Percentiles rank a stretch among this genome's conserved stretches.
Evolutionary conservation across 2,888 invertebrate species (phyloP).

Genomic region (Laspeyria flexula): DNA sequence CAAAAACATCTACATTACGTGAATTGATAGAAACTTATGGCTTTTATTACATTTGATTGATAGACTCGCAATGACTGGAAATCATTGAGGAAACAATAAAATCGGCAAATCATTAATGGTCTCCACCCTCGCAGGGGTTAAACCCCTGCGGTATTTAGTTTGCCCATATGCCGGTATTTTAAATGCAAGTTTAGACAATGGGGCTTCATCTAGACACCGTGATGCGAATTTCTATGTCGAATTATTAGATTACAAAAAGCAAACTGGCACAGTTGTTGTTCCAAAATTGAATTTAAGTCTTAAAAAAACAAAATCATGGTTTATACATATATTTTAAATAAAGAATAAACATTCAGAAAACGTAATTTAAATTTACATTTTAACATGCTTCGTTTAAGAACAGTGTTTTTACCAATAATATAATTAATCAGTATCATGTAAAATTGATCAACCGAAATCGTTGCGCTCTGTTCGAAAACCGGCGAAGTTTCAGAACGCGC

Average conservation of each 20-base stretch:
- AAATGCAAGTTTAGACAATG: constrained; percentile 35
- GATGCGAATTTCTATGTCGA: constrained; percentile 11
- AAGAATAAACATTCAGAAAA: background rate
- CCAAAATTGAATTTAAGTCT: too few species aligned
- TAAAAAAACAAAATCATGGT: background rate
- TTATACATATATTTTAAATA: background rate
- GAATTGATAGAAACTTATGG: constrained; percentile 41
- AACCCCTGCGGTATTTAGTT: constrained; percentile 41
- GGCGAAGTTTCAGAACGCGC: constrained; percentile 36
- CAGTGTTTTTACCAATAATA: constrained; percentile 3
- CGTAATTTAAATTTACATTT: background rate
- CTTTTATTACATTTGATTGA: constrained; percentile 45
- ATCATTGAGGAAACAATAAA: constrained; percentile 42
- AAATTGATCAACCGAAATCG: constrained; percentile 22
- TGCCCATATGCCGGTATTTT: constrained; percentile 46
- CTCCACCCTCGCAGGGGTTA: constrained; percentile 42
- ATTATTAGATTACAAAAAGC: background rate
- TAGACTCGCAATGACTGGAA: constrained; percentile 37
- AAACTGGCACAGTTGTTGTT: too few species aligned
- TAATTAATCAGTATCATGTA: constrained; percentile 24
- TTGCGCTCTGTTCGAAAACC: constrained; percentile 14
- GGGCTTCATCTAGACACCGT: constrained; percentile 26
- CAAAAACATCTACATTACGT: constrained; percentile 30
- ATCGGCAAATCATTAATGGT: constrained; percentile 49
- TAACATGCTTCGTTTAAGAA: background rate